Evolutionary conservation across 2,113 vertebrate genomes (phyloP).

Genomic region (Podocnemis expansa): DNA sequence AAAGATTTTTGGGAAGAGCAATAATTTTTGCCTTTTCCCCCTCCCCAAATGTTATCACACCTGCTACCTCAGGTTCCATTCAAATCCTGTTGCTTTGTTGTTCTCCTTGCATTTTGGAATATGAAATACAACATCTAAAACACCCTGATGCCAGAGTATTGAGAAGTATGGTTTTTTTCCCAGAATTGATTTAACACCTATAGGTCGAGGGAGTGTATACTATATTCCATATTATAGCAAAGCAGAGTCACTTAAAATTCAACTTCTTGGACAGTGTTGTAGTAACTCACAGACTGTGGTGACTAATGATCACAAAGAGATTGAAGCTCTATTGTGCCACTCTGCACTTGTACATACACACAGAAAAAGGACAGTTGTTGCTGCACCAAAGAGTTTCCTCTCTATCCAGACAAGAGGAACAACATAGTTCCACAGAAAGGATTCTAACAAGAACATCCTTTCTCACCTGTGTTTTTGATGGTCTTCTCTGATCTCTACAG

Average conservation of each 20-base stretch:
- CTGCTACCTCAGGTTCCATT: not conserved
- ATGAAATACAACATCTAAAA: not conserved
- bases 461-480: not conserved
- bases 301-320: not conserved
- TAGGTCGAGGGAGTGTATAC: not conserved
- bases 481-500: not conserved
- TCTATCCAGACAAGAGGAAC: not conserved
- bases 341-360: not conserved
- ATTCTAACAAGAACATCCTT: not conserved
- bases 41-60: not conserved
- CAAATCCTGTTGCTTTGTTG: not conserved
- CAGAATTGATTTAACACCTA: not conserved
- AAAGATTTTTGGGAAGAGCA: not conserved
- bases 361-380: too few relatives aligned
- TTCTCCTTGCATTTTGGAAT: not conserved
- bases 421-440: not conserved
- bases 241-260: not conserved
- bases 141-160: not conserved
- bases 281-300: too few relatives aligned
- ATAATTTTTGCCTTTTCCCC: not conserved
- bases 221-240: not conserved
- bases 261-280: not conserved
- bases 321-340: not conserved
- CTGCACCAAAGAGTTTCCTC: not conserved
- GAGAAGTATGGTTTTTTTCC: not conserved